These are phyloP conservation scores for Steinernema carpocapsae DNA, from an alignment of 2,888 invertebrate species.

Conservation along the genomic window DNA sequence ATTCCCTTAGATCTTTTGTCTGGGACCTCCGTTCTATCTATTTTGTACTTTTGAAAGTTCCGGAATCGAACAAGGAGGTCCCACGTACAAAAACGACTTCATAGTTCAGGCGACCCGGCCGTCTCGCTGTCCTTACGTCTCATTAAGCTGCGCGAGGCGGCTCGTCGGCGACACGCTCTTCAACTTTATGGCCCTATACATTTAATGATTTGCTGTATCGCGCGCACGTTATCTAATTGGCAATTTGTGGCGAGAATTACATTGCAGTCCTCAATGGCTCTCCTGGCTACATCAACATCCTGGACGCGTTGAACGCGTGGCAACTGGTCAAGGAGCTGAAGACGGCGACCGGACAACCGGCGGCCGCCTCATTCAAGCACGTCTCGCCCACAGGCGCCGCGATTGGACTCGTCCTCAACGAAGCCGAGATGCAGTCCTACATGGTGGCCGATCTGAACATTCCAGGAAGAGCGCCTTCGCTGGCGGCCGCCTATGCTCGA, in stretches of 20 bases:
- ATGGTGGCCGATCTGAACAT: conserved; percentile 85
- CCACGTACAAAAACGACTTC: too few relatives aligned
- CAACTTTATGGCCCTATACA: conserved; percentile 29
- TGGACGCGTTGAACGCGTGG: conserved; percentile 96
- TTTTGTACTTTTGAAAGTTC: too few relatives aligned
- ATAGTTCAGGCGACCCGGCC: too few relatives aligned
- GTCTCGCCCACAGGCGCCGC: conserved; percentile 77
- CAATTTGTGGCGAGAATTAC: neutral
- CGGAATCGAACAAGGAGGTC: too few relatives aligned
- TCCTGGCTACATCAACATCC: conserved; percentile 95
- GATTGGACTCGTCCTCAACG: conserved; percentile 81
- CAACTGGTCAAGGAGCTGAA: conserved; percentile 89
- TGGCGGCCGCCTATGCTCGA: conserved; percentile 64
- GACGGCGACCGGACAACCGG: conserved; percentile 79
- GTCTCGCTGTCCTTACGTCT: too few relatives aligned
- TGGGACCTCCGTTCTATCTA: too few relatives aligned
- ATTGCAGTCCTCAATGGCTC: conserved; percentile 84
- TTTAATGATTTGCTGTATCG: conserved; percentile 22
- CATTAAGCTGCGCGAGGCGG: neutral
- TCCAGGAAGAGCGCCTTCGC: conserved; percentile 76
- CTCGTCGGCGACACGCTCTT: conserved; percentile 11
- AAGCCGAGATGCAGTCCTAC: conserved; percentile 83
- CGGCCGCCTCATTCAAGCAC: conserved; percentile 94
- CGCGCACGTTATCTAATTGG: neutral
- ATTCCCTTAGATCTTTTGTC: neutral